Evolutionary conservation across 2,797 vertebrate genomes (phyloP), one percentile per base, ranked within the genome.

Genomic region (Eutrigla gurnardus): DNA sequence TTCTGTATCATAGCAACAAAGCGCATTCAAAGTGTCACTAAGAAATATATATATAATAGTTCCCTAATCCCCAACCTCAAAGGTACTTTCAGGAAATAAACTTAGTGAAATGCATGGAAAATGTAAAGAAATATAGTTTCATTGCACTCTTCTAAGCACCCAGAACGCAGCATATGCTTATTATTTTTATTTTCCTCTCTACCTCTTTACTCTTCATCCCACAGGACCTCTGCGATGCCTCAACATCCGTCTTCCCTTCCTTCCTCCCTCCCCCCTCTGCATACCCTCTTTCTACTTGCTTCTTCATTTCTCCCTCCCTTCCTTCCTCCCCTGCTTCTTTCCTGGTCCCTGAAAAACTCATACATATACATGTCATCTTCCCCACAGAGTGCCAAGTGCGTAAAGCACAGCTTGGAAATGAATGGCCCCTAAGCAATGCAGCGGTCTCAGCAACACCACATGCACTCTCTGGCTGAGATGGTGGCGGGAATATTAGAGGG

Each of bases 321-420:
- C 8, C 57, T 69, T 3, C 10, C 59, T 75, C 25, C 25, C 25
- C 25, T 58, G 17, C 63, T 77, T 61, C 46, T 52, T 61, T 61
- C 47, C 47, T 49, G n/a, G 64, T 7, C 62, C 18, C 47, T 33
- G 59, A 64, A 75, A 75, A 64, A 73, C 79, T 86, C 82, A 90
- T 89, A 74, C 80, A 90, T 90, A 88, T 85, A 86, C 82, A 89
- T 83, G 65, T 67, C 67, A 36, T 68, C 68, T 40, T 72, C 64
- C 60, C 82, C 14, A 35, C 63, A 72, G 81, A 81, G 68, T 2
- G 15, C 78, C 36, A 57, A 62, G 73, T 71, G 80, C 12, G 1
- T 89, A 88, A 86, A 85, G 80, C 78, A 87, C 69, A 86, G 83
- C 80, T 86, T 77, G 62, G 78, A 88, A 89, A 89, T 88, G 18